Conservation (phyloP, 1,140 invertebrate genomes). For the Varroa destructor region DNA sequence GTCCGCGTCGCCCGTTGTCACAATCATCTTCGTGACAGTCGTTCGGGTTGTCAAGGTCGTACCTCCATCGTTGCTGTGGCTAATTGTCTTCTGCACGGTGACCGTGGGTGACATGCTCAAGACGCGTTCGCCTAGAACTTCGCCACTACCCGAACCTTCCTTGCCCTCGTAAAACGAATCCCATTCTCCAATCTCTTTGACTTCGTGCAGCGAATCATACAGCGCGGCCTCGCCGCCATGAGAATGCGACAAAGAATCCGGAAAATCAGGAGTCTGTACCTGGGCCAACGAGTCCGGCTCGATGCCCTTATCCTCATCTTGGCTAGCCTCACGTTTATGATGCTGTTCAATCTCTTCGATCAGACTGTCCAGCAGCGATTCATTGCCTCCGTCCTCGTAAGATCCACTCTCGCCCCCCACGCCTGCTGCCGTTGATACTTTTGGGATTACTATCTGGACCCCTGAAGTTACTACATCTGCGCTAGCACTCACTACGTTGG, state of each 20-base stretch:
- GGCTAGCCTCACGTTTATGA: not conserved
- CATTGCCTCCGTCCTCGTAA: constrained; percentile 1
- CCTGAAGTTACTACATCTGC: no score
- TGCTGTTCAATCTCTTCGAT: constrained; percentile 25
- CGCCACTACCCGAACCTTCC: not conserved
- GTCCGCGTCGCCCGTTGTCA: not conserved
- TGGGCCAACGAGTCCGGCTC: constrained; percentile 21
- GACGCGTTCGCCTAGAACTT: no score
- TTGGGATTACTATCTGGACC: no score
- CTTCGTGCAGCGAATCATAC: constrained; percentile 25
- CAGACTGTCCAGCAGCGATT: constrained; percentile 25
- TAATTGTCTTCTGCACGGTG: no score
- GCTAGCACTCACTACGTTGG: no score
- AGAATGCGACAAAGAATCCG: constrained; percentile 41
- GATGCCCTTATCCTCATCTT: constrained; percentile 25
- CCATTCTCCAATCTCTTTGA: constrained; percentile 24
- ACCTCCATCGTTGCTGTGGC: no score
- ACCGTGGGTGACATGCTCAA: no score
- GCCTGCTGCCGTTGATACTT: no score
- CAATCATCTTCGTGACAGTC: no score
- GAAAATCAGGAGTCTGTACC: constrained; percentile 2
- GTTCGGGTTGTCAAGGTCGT: no score
- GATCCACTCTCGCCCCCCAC: no score
- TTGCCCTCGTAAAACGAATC: constrained; percentile 18
- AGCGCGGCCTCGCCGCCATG: constrained; percentile 36